Percentiles rank a stretch among this genome's conserved stretches.
These are phyloP conservation scores for Bovichtus diacanthus DNA, from an alignment of 2,797 vertebrate species.

Conservation along the genomic window DNA sequence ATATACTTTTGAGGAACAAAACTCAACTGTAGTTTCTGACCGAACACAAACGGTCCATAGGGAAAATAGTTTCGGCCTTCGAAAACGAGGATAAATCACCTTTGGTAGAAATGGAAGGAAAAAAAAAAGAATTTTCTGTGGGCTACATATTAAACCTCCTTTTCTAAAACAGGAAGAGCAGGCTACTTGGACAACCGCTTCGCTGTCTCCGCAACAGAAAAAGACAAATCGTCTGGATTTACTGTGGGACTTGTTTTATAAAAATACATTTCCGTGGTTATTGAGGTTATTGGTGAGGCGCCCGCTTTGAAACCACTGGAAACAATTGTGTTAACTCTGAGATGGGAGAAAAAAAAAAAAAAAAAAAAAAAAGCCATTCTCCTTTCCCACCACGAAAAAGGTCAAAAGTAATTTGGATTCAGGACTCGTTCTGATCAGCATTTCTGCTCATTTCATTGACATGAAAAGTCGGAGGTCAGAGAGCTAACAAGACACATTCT, in stretches of 20 bases:
- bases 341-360: background rate
- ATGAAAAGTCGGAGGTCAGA: constrained; percentile 54
- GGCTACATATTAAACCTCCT: too few species aligned
- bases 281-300: background rate
- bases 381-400: constrained; percentile 44
- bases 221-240: background rate
- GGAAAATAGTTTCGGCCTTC: background rate
- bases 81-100: background rate
- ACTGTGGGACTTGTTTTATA: background rate
- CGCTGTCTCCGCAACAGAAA: background rate
- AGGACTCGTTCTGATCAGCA: constrained; percentile 17
- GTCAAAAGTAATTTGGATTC: constrained; percentile 66
- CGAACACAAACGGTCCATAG: background rate
- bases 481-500: constrained; percentile 89
- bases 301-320: background rate
- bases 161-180: background rate
- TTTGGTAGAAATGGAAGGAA: too few species aligned
- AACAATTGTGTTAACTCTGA: background rate
- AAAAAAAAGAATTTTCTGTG: too few species aligned
- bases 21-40: background rate
- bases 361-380: background rate
- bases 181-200: background rate
- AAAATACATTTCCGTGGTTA: background rate
- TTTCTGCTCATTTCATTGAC: constrained; percentile 43
- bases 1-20: background rate